phyloP scores from a whole-genome alignment of 2,888 invertebrate genomes.

The Anticlea derivata region DNA sequence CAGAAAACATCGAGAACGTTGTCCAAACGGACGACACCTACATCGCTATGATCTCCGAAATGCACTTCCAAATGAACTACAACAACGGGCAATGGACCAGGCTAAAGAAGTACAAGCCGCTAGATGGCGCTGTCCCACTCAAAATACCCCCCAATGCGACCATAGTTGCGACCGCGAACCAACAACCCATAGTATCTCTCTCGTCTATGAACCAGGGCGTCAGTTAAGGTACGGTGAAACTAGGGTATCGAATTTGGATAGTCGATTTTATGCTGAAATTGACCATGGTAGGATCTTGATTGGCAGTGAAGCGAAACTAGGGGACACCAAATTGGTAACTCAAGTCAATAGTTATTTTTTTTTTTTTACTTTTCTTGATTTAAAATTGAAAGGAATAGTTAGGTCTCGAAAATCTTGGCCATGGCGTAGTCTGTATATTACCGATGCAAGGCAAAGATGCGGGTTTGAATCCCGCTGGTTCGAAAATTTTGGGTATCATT shows the following conservation, averaged over 20 bases:
- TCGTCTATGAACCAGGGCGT: conserved; percentile 67
- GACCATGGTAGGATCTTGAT: neutral
- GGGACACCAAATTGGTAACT: too few species aligned
- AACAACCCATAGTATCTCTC: conserved; percentile 71
- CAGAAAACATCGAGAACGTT: conserved; percentile 95
- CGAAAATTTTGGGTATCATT: too few species aligned
- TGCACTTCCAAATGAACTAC: conserved; percentile 99
- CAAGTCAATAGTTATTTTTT: too few species aligned
- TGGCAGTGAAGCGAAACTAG: neutral
- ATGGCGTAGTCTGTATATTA: too few species aligned
- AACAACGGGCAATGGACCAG: conserved; percentile 98
- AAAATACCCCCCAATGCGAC: conserved; percentile 71
- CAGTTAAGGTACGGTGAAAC: conserved; percentile 48
- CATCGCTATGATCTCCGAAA: conserved; percentile 93
- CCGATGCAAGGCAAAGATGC: too few species aligned
- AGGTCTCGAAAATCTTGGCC: too few species aligned
- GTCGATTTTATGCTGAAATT: conserved; percentile 14
- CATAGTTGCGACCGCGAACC: conserved; percentile 68
- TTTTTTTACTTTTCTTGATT: too few species aligned
- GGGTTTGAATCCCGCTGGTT: too few species aligned
- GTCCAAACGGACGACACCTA: conserved; percentile 93
- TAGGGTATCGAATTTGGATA: conserved; percentile 20
- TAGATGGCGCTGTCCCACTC: conserved; percentile 83
- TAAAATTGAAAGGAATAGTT: too few species aligned
- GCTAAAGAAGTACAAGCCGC: conserved; percentile 93